Conservation (phyloP, 1,140 invertebrate genomes). For the Nephila pilipes region DNA sequence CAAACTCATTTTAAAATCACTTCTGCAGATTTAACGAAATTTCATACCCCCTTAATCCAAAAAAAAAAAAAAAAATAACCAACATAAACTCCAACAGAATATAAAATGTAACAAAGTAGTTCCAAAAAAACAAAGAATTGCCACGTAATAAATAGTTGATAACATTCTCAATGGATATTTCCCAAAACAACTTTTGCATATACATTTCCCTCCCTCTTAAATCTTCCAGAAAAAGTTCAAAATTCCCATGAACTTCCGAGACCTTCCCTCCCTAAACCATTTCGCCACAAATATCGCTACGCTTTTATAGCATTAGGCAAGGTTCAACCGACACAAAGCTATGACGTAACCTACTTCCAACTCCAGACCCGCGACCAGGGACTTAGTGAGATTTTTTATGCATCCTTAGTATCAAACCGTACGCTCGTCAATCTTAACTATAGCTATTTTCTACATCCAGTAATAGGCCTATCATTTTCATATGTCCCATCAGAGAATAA, state of each 20-base stretch:
- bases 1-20: too few relatives aligned
- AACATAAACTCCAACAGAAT: too few relatives aligned
- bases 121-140: too few relatives aligned
- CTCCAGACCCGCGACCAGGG: background rate
- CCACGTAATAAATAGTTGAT: slow-evolving; percentile 11
- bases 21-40: too few relatives aligned
- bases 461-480: slow-evolving; percentile 72
- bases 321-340: background rate
- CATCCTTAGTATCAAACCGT: background rate
- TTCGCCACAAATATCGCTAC: background rate
- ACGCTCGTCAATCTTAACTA: slow-evolving; percentile 59
- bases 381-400: background rate
- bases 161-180: background rate
- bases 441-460: slow-evolving; percentile 40
- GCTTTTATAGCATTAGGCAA: background rate
- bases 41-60: too few relatives aligned
- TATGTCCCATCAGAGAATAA: slow-evolving; percentile 46
- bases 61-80: too few relatives aligned
- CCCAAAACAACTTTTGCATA: background rate
- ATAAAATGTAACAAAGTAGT: too few relatives aligned
- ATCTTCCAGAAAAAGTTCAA: background rate
- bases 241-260: background rate
- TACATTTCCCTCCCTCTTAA: background rate
- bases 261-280: background rate
- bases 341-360: background rate